phyloP scores from a whole-genome alignment of 1,140 invertebrate genomes.

The Neelides sp. region DNA sequence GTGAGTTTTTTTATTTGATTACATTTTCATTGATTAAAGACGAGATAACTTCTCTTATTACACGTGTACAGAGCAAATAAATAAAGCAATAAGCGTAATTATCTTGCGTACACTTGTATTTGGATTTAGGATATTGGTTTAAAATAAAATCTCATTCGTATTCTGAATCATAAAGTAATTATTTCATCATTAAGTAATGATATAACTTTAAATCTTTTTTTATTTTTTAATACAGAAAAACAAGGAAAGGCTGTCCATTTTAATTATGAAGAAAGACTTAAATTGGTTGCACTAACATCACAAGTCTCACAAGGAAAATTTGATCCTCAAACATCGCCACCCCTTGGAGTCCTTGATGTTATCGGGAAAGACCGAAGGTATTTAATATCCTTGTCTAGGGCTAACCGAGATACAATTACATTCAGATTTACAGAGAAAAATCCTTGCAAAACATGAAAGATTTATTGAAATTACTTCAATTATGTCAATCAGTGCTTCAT shows the following conservation, averaged over 20 bases:
- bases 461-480: not conserved
- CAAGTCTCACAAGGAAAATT: conserved; percentile 81
- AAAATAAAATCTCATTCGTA: not conserved
- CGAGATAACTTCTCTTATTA: no score
- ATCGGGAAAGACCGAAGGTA: conserved; percentile 81
- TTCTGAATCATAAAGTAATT: conserved; percentile 6
- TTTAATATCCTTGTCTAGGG: conserved; percentile 9
- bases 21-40: no score
- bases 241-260: conserved; percentile 88
- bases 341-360: conserved; percentile 84
- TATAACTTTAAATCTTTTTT: conserved; percentile 11
- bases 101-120: conserved; percentile 4
- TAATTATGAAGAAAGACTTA: conserved; percentile 83
- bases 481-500: no score
- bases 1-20: conserved; percentile 39
- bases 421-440: not conserved
- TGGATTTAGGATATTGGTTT: not conserved
- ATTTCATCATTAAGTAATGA: not conserved
- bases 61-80: no score
- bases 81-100: not conserved
- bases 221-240: conserved; percentile 60
- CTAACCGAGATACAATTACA: no score
- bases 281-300: conserved; percentile 79
- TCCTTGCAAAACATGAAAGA: not conserved
- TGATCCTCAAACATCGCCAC: conserved; percentile 56